Evolutionary conservation across 1,140 invertebrate genomes (phyloP), one percentile per base, ranked within the genome.

Genomic region (Dreissena rostriformis): DNA sequence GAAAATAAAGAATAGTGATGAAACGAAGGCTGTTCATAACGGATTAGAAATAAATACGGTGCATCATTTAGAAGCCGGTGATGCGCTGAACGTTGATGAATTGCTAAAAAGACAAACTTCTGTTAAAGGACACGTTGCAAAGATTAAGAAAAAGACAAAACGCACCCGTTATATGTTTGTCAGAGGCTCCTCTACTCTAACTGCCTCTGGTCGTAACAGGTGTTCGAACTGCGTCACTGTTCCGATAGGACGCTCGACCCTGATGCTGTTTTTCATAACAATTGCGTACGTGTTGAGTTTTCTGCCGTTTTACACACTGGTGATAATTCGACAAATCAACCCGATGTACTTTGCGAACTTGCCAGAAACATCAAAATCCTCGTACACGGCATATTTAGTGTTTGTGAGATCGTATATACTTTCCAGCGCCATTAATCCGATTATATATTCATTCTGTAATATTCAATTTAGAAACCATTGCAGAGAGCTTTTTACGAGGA

Each of bases 391-490:
- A 39, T 83, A 68, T 55, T 53, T 66, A 39, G 19, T 83, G 51
- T 83, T 76, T 70, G 24, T 83, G 51, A 75, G n/a, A n/a, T n/a
- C n/a, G n/a, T 83, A 83, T 76, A 19, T 83, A 49, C 70, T 83
- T 17, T 83, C 72, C 17, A 75, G 81, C 76, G 81, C 81, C 22
- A 74, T 83, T 10, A 83, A 83, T n/a, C 81, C 81, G 10, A 26
- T 83, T 17, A 83, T 83, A 10, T 83, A 83, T 57, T 83, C 81
- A n/a, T 83, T 83, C 28, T 83, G 81, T 83, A 74, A 83, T 49
- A 28, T 26, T 24, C 81, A 83, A 28, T 83, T 83, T 53, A 83
- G 81, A 29, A 49, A 70, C 4, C 57, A 68, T 55, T 79, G 76
- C 66, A 65, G 12, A n/a, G 74, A 77, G 8, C 49, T 55, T 51